phyloP scores from a whole-genome alignment of 1,140 invertebrate species.

The Hypothenemus hampei region DNA sequence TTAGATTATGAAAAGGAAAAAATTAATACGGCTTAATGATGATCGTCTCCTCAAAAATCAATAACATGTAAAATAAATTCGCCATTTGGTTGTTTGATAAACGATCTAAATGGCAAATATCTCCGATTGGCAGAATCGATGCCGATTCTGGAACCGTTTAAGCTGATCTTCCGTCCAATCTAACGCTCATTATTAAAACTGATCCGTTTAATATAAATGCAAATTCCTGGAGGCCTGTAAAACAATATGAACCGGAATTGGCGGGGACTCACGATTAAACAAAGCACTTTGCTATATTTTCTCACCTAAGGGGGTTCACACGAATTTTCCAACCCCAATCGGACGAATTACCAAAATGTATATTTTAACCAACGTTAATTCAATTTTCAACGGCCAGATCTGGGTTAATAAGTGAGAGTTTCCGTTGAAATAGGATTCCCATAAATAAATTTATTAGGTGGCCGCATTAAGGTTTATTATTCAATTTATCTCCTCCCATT shows the following conservation, averaged over 20 bases:
- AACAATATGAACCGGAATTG: slow-evolving; percentile 19
- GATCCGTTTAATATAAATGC: slow-evolving; percentile 28
- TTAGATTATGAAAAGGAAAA: no score
- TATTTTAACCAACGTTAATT: slow-evolving; percentile 18
- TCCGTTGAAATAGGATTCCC: slow-evolving; percentile 4
- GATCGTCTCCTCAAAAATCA: background rate
- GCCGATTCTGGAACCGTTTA: slow-evolving; percentile 18
- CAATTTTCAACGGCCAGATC: slow-evolving; percentile 12
- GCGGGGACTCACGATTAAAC: slow-evolving; percentile 20
- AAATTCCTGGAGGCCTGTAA: slow-evolving; percentile 18
- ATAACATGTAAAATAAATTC: slow-evolving; percentile 12
- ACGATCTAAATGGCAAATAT: slow-evolving; percentile 18
- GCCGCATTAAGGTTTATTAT: slow-evolving; percentile 23
- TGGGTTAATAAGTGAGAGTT: slow-evolving; percentile 8
- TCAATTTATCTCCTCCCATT: slow-evolving; percentile 15
- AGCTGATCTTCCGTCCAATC: slow-evolving; percentile 24
- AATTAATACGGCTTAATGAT: background rate
- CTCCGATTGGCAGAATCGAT: slow-evolving; percentile 4
- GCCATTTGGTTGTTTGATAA: slow-evolving; percentile 4
- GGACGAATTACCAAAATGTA: slow-evolving; percentile 16
- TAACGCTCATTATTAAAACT: slow-evolving; percentile 25
- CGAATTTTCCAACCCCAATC: background rate
- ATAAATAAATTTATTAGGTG: slow-evolving; percentile 25
- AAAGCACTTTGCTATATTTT: slow-evolving; percentile 23
- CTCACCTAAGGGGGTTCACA: slow-evolving; percentile 7